Conservation (phyloP, 2,888 invertebrate species). For the Thymelicus acteon region DNA sequence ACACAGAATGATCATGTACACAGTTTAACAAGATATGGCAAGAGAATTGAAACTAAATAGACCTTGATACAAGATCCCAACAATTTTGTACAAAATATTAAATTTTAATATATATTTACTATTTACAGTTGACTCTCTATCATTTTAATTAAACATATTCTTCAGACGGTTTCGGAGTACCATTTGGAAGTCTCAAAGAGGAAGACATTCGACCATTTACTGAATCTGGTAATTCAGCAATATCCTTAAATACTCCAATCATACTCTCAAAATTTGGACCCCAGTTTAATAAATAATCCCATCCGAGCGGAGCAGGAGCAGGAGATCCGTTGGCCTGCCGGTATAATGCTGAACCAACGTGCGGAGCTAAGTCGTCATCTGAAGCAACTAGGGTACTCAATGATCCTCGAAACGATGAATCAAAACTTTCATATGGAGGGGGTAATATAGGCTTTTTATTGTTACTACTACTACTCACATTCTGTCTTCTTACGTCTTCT, state of each 20-base stretch:
- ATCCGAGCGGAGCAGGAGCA: constrained; percentile 92
- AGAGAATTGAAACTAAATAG: constrained; percentile 67
- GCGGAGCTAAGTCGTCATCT: constrained; percentile 94
- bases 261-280: constrained; percentile 98
- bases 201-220: constrained; percentile 90
- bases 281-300: constrained; percentile 98
- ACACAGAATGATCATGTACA: constrained; percentile 40
- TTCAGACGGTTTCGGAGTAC: constrained; percentile 94
- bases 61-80: constrained; percentile 83
- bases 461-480: constrained; percentile 80
- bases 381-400: constrained; percentile 97
- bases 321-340: constrained; percentile 92
- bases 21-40: constrained; percentile 77
- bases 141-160: constrained; percentile 89
- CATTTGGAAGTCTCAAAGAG: constrained; percentile 90
- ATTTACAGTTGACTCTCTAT: constrained; percentile 46
- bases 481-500: constrained; percentile 85
- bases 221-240: constrained; percentile 96
- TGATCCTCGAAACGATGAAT: constrained; percentile 97
- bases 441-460: constrained; percentile 89
- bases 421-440: constrained; percentile 95
- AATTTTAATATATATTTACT: constrained; percentile 45
- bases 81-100: constrained; percentile 67
- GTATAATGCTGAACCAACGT: constrained; percentile 91
- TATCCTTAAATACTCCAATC: constrained; percentile 98